Base-by-base conservation (phyloP, 2,888 invertebrate genomes). In the Diaprepes abbreviatus region DNA sequence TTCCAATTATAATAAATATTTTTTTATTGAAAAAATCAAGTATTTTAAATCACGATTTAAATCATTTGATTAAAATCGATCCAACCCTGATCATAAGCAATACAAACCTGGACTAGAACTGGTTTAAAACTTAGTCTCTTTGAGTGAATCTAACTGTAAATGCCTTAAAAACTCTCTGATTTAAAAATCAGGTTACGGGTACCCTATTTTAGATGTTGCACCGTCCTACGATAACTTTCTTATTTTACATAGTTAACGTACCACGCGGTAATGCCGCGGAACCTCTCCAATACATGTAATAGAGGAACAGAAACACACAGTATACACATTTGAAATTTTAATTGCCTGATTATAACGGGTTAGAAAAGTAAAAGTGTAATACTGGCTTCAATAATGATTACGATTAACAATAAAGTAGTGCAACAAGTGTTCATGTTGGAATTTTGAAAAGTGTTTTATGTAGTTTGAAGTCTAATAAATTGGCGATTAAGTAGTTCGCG, bases 351-450 rank as follows among this genome's bases (percentile, higher is more conserved):
- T 59, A 59, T 63, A 69, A 69, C 69, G 63, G 69, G 35, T 50
- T 69, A 58, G 64, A 58, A 69, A 69, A 69, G 69, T 69, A 69
- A 69, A 69, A 69, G 69, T 69, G 69, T 40, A 38, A 58, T 69
- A 59, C 64, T 69, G 50, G 69, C 58, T 64, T 69, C 52, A 63
- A 58, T 58, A 43, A 17, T 43, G 10, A 58, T 63, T 59, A n/a
- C 31, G 54, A 38, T 57, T 50, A 52, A 58, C 69, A 64, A 64
- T 52, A 40, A 57, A 55, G 45, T 65, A 57, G 63, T 63, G 63
- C 58, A 45, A 40, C 35, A 67, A 38, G 65, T 35, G 35, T 45
- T 24, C 58, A 50, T 59, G 66, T 58, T 43, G 66, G 66, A 58
- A 66, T 66, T 66, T 66, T 52, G 59, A 66, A 66, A 66, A 59